Evolutionary conservation across 35 echinoderm and acorn worm genomes (phyloP), one percentile per base, ranked within the genome.

Genomic region (Patiria miniata): DNA sequence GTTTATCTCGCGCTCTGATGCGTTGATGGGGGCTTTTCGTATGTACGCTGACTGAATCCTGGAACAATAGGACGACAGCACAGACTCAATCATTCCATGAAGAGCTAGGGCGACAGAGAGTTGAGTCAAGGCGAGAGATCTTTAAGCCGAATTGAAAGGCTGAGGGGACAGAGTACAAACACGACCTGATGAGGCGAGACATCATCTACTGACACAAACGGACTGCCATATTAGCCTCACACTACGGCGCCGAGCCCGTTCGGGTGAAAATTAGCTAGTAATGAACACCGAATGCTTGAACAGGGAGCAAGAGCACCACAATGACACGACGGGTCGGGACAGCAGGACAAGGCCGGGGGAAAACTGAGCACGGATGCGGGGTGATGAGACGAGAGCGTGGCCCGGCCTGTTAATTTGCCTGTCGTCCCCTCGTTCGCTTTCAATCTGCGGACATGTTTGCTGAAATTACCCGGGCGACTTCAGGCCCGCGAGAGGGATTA

Each of bases 61-160:
- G 65, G 65, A 14, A 34, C 19, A 23, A 1, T 73, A 23, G 65
- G 65, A 73, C 65, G 34, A 34, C 65, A 18, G 29, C 0, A 9
- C 1, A 10, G 65, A 34, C 65, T 73, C 65, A 30, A 73, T 10
- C 65, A 32, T 68, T 73, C 23, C 26, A 61, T 21, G 28, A 7
- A 6, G 19, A 1, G 65, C 26, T 23, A 34, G 65, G 65, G 65
- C 65, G 65, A 73, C 65, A 30, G 8, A 73, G 65, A 30, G 23
- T 73, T 73, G 65, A 34, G 34, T 73, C 65, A 30, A 26, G 65
- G 65, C 65, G 34, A 61, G 28, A 22, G 65, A 73, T 73, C 42
- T 73, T 73, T 73, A 73, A 73, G 65, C 65, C 65, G 65, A 73
- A 26, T 73, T 73, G 65, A 73, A 73, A 73, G 34, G 65, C 65